phyloP scores from a whole-genome alignment of 2,888 invertebrate genomes.

The Hyalella azteca region DNA sequence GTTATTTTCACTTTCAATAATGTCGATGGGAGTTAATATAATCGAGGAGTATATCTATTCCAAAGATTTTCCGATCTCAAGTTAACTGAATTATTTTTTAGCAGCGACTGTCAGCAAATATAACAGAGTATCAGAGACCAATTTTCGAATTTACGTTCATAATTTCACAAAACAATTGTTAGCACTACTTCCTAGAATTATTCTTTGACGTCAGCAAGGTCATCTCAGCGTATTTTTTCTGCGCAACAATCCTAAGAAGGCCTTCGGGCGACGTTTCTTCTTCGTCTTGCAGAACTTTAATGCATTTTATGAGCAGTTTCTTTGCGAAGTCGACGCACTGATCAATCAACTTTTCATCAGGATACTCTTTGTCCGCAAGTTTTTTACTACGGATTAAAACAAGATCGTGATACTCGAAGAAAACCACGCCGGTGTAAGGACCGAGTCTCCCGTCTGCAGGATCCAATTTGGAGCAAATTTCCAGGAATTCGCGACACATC shows the following conservation, averaged over 20 bases:
- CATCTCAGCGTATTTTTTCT: constrained; percentile 46
- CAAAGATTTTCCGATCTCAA: too few relatives aligned
- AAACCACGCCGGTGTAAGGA: constrained; percentile 78
- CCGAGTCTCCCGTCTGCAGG: constrained; percentile 66
- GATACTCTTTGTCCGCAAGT: constrained; percentile 35
- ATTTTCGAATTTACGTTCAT: too few relatives aligned
- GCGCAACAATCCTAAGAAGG: constrained; percentile 44
- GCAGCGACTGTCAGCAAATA: too few relatives aligned
- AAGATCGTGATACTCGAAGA: constrained; percentile 71
- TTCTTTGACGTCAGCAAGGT: not conserved
- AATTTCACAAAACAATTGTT: too few relatives aligned
- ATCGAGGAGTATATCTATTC: too few relatives aligned
- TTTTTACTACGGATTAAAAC: constrained; percentile 43
- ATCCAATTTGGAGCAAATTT: constrained; percentile 62
- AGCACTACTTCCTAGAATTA: too few relatives aligned
- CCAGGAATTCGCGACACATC: constrained; percentile 62
- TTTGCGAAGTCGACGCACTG: constrained; percentile 50
- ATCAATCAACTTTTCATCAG: constrained; percentile 39
- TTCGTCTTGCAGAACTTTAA: constrained; percentile 52
- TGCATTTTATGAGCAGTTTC: constrained; percentile 52
- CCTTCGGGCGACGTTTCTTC: constrained; percentile 50
- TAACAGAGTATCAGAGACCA: too few relatives aligned
- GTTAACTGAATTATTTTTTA: too few relatives aligned
- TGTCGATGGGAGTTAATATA: too few relatives aligned
- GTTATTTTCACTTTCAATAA: too few relatives aligned